phyloP scores from a whole-genome alignment of 2,113 vertebrate genomes.

The Solea senegalensis region DNA sequence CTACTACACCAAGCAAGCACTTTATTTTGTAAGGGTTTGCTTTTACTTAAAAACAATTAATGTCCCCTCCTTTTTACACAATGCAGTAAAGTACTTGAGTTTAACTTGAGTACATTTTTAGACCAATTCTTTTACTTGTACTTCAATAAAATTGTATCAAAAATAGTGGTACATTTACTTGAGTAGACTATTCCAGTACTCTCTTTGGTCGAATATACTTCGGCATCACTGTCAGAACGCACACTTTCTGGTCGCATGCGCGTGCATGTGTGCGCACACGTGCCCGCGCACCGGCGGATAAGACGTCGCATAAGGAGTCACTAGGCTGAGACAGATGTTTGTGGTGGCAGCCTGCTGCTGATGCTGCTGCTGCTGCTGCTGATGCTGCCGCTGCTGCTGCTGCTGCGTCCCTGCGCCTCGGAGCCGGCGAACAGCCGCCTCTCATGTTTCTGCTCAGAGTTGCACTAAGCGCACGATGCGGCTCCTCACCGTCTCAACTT shows the following conservation, averaged over 20 bases:
- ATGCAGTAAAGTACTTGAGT: no score
- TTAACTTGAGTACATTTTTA: no score
- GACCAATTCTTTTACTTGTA: no score
- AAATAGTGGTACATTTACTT: no score
- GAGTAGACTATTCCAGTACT: no score
- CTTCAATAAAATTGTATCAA: no score
- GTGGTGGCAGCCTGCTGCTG: slow-evolving; percentile 25
- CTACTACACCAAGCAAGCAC: no score
- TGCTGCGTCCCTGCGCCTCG: slow-evolving; percentile 24
- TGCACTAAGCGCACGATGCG: slow-evolving; percentile 64
- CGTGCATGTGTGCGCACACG: not conserved
- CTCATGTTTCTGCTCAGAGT: slow-evolving; percentile 45
- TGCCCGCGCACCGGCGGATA: slow-evolving; percentile 14
- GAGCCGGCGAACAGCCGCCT: slow-evolving; percentile 16
- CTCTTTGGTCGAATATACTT: no score
- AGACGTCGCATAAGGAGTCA: slow-evolving; percentile 27
- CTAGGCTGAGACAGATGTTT: slow-evolving; percentile 10
- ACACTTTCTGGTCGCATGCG: slow-evolving; percentile 8
- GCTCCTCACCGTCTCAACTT: slow-evolving; percentile 63
- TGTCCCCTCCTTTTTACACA: no score
- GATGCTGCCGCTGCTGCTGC: slow-evolving; percentile 22
- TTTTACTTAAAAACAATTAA: no score
- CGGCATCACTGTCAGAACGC: not conserved
- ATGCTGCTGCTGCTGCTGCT: no score
- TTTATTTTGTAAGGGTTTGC: no score